phyloP scores from a whole-genome alignment of 1,140 invertebrate genomes.

The Anoplophora glabripennis region DNA sequence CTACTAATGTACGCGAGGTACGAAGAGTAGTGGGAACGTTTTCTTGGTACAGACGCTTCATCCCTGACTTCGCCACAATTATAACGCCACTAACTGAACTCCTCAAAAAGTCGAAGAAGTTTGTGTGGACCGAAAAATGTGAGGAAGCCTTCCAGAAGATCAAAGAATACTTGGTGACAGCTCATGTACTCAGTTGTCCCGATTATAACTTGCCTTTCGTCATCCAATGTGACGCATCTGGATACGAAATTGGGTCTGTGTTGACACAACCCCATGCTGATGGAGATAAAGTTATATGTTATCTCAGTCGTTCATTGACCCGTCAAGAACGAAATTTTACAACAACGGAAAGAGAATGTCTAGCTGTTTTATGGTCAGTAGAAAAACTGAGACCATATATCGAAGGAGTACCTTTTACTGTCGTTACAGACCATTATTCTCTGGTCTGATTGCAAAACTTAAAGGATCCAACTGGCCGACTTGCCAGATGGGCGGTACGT shows the following conservation, averaged over 20 bases:
- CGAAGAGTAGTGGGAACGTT: no score
- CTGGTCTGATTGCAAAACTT: slow-evolving; percentile 45
- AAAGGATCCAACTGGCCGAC: slow-evolving; percentile 22
- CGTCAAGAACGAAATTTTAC: slow-evolving; percentile 46
- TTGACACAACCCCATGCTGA: slow-evolving; percentile 30
- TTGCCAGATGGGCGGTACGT: slow-evolving; percentile 28
- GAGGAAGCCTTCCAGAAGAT: slow-evolving; percentile 26
- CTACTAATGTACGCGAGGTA: no score
- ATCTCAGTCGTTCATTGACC: slow-evolving; percentile 39
- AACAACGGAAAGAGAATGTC: slow-evolving; percentile 47
- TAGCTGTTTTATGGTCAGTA: no score
- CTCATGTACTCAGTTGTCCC: slow-evolving; percentile 31
- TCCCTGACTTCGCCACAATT: no score
- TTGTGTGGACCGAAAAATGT: no score
- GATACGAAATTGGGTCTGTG: slow-evolving; percentile 26
- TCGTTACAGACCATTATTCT: slow-evolving; percentile 52
- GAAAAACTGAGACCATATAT: slow-evolving; percentile 34
- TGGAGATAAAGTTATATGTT: slow-evolving; percentile 26
- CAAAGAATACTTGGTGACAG: slow-evolving; percentile 25
- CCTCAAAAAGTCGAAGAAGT: no score
- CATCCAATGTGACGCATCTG: slow-evolving; percentile 30
- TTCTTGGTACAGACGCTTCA: no score
- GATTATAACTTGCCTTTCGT: slow-evolving; percentile 28
- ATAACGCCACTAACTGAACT: no score
- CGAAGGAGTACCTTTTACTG: slow-evolving; percentile 45